Base-by-base conservation (phyloP, 1,140 invertebrate genomes). In the Cecropterus lyciades region DNA sequence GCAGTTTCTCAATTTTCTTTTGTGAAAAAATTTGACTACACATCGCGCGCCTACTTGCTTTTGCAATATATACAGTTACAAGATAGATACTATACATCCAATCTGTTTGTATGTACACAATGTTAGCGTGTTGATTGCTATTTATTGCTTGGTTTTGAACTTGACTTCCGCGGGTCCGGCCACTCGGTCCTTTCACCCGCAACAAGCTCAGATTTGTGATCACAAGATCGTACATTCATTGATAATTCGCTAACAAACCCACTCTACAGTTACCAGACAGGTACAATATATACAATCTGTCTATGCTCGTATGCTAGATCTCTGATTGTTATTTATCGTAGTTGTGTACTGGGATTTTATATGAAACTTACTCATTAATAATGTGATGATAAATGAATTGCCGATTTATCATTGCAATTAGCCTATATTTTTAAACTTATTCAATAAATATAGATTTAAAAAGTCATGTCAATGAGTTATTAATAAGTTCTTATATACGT, bases 51-150 rank as follows among this genome's bases (percentile, higher is more conserved):
- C 20, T 24, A 24, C 1, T 5, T 5, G 20, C 20, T 24, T 5
- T 24, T 24, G 20, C 1, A 24, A 33, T 33, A 33, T 33, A 8
- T 33, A 33, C 20, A 33, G 9, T 8, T 8, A 33, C 30, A 33
- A 33, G 3, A 33, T 33, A 33, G 9, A 33, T 33, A 33, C 6
- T n/a, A n/a, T 33, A 9, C 9, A 33, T 33, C 6, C 30, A 33
- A 33, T 33, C 30, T 55, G 52, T 55, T 1, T n/a, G n/a, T n/a
- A n/a, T 55, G 42, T 33, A 46, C 13, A 13, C 10, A 20, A 60
- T 60, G 45, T 62, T 62, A 37, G 46, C 16, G 27, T 62, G 59
- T 62, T 62, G 59, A 62, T 62, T 62, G 20, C 59, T 62, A 62
- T 62, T 62, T 62, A 62, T 51, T 37, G 59, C 45, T 48, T 14